These are phyloP conservation scores for Valencia hispanica DNA, from an alignment of 2,797 vertebrate genomes.

Conservation along the genomic window DNA sequence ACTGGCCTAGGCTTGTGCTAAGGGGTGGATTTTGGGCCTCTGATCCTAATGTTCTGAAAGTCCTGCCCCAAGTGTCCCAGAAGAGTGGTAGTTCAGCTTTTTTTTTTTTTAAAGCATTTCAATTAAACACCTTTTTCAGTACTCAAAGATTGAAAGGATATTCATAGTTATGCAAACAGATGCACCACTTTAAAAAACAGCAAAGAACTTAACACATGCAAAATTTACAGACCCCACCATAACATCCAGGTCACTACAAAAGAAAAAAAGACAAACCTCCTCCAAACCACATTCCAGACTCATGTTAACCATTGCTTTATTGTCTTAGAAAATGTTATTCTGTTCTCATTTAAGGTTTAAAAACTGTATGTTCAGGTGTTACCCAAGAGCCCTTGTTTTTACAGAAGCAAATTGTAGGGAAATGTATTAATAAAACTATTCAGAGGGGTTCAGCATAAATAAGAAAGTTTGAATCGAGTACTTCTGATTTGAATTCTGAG, in stretches of 20 bases:
- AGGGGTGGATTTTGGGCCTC: not conserved
- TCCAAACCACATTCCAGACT: slow-evolving; percentile 42
- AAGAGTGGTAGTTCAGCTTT: slow-evolving; percentile 3
- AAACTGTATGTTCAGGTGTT: slow-evolving; percentile 63
- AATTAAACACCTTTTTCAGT: not conserved
- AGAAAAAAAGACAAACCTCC: slow-evolving; percentile 11
- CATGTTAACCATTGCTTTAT: slow-evolving; percentile 46
- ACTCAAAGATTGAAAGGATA: not conserved
- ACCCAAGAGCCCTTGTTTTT: slow-evolving; percentile 9
- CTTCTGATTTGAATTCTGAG: slow-evolving; percentile 46
- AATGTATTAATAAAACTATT: slow-evolving; percentile 25
- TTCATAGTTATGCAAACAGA: not conserved
- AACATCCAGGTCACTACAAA: slow-evolving; percentile 34
- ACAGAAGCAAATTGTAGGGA: slow-evolving; percentile 27
- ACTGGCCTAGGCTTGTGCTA: not conserved
- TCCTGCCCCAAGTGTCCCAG: not conserved
- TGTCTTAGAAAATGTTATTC: slow-evolving; percentile 62
- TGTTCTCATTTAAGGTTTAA: slow-evolving; percentile 40
- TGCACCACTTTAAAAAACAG: not conserved
- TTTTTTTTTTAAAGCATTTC: not conserved
- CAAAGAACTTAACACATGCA: not conserved
- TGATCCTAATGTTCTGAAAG: slow-evolving; percentile 8
- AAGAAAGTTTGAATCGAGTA: slow-evolving; percentile 42
- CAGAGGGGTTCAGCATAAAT: slow-evolving; percentile 49
- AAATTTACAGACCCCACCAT: not conserved